Base-by-base conservation (phyloP, 2,888 invertebrate species). In the Amiota mariae region DNA sequence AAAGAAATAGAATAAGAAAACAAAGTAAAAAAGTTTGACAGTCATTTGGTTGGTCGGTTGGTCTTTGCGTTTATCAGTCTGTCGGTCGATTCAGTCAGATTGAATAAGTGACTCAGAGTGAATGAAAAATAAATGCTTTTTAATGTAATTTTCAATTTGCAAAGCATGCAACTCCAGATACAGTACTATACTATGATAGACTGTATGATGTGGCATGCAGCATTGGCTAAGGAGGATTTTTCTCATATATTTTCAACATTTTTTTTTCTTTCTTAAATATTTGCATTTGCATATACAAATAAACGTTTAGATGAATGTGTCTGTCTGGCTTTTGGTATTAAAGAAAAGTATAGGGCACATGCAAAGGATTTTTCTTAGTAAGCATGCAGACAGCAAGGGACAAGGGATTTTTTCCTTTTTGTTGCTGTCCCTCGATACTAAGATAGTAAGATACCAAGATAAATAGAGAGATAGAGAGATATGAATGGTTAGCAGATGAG, bases 241-340 rank as follows among this genome's bases (percentile, higher is more conserved):
- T 67, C 66, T 49, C 48, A 20, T 67, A 20, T 67, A 47, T 49
- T 49, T 47, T 49, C 20, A 67, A 67, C 66, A 67, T 67, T 67
- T 49, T 67, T 67, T n/a, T n/a, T n/a, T n/a, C n/a, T n/a, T n/a
- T n/a, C n/a, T n/a, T 67, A 67, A 67, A 67, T 67, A 67, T 67
- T 67, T 67, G 64, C 12, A 46, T 64, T 64, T 64, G 66, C 66
- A 67, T 67, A 24, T 24, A 24, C 24, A 24, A 24, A 24, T 49
- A 67, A 49, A 67, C 18, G 36, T 36, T 36, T 36, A 36, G 8
- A 36, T 36, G 36, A 36, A 36, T 36, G 49, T 49, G 13, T 46
- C 12, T 8, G 48, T 18, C 49, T 15, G 66, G 10, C 66, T 10
- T 6, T 49, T 18, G 64, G n/a, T 13, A 10, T 54, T 54, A 54